phyloP scores from a whole-genome alignment of 92 coral and sea anemone genomes.

The Micromussa lordhowensis region DNA sequence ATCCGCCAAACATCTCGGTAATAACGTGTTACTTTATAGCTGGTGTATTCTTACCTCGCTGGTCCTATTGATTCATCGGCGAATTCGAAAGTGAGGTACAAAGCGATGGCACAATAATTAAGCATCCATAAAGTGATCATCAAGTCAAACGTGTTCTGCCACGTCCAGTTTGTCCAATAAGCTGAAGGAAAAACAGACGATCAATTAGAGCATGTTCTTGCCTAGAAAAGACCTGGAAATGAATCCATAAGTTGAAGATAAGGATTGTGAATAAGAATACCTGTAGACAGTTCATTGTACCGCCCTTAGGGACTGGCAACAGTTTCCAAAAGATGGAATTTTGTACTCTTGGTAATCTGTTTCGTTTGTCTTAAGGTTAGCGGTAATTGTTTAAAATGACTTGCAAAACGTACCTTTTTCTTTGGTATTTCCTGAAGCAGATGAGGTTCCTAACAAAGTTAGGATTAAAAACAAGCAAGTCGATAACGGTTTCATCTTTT shows the following conservation, averaged over 20 bases:
- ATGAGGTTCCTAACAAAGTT: background rate
- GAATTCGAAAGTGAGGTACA: background rate
- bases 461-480: background rate
- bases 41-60: background rate
- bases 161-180: conserved; percentile 19
- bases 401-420: background rate
- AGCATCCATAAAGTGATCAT: conserved; percentile 5
- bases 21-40: background rate
- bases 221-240: background rate
- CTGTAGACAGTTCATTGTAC: background rate
- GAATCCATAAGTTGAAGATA: too few relatives aligned
- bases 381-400: background rate
- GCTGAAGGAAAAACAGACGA: background rate
- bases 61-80: background rate
- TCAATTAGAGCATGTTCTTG: background rate
- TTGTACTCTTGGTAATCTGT: background rate
- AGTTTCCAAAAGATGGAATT: background rate
- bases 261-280: too few relatives aligned
- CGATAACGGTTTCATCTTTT: background rate
- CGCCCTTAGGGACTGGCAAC: too few relatives aligned
- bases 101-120: background rate
- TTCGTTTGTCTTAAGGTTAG: background rate
- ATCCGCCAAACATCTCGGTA: background rate
- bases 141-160: conserved; percentile 26
- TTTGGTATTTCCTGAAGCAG: conserved; percentile 8